Base-by-base conservation (phyloP, 1,140 invertebrate species). In the Orussus abietinus region DNA sequence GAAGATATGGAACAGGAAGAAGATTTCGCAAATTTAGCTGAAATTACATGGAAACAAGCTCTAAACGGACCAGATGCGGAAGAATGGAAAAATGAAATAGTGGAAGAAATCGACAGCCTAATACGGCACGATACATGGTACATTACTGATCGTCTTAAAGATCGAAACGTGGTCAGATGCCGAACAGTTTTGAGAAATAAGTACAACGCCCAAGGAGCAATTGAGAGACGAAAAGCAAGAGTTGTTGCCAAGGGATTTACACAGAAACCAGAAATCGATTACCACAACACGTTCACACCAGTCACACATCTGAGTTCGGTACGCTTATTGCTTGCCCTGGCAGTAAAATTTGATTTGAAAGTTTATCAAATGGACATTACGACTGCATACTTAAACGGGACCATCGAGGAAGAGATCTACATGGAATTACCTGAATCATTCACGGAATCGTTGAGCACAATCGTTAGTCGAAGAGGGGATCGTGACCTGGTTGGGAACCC, bases 81-180 rank as follows among this genome's bases (percentile, higher is more conserved):
- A 4, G 20, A 53, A 19, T 74, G 70, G 70, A 53, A 55, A 34
- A 14, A 38, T 21, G 67, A 69, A 2, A 74, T 67, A 46, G 31
- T 50, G 2, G 49, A 61, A 7, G 66, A 67, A 47, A 48, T 65
- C 13, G 5, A 40, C 0, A 38, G 52, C 3, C 45, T 62, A 9
- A 31, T 50, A 5, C 53, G 60, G 34, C 69, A 73, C 40, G 34
- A 61, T 5, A 62, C 55, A 9, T 74, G 55, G 55, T 40, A 49
- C 9, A 2, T 70, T 3, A 17, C 21, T 2, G 36, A 50, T 4
- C 43, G 47, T 31, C 28, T 39, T 0, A 3, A 11, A 6, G 9
- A 45, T 33, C 26, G 18, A 1, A 4, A 15, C 7, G 35, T 2
- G 9, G 5, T 7, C 35, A 35, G 12, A 12, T 17, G 7, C 13